Evolutionary conservation across 2,888 invertebrate species (phyloP).

Genomic region (Biston betularia): DNA sequence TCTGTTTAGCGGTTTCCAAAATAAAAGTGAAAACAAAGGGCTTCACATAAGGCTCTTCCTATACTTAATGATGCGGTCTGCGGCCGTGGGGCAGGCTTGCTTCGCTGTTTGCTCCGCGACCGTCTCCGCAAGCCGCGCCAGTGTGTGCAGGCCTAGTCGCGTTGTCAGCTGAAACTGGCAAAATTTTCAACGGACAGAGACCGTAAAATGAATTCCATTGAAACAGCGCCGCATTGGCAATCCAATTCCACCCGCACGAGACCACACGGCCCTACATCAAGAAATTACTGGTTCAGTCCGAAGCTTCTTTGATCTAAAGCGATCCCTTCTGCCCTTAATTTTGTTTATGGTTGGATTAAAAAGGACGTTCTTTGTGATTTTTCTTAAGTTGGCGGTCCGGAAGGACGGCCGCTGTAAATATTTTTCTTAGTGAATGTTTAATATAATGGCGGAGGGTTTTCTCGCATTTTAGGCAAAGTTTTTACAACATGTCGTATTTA

Average conservation of each 20-base stretch:
- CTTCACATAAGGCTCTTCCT: no score
- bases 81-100: no score
- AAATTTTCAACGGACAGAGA: neutral
- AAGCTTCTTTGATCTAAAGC: slow-evolving; percentile 28
- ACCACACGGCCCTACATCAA: slow-evolving; percentile 8
- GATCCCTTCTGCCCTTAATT: slow-evolving; percentile 54
- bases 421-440: slow-evolving; percentile 52
- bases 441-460: slow-evolving; percentile 50
- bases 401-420: slow-evolving; percentile 48
- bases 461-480: slow-evolving; percentile 16
- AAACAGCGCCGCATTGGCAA: slow-evolving; percentile 13
- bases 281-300: slow-evolving; percentile 11
- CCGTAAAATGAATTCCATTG: neutral
- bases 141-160: no score
- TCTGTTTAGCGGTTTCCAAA: no score
- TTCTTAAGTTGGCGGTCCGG: slow-evolving; percentile 52
- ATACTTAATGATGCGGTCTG: no score
- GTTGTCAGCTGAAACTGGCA: no score
- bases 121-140: no score
- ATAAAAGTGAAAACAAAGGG: no score
- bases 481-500: neutral
- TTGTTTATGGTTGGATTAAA: slow-evolving; percentile 74
- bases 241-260: slow-evolving; percentile 3
- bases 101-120: no score
- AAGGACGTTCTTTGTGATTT: slow-evolving; percentile 61